Evolutionary conservation across 2,113 vertebrate species (phyloP).

Genomic region (Hippolais icterina): DNA sequence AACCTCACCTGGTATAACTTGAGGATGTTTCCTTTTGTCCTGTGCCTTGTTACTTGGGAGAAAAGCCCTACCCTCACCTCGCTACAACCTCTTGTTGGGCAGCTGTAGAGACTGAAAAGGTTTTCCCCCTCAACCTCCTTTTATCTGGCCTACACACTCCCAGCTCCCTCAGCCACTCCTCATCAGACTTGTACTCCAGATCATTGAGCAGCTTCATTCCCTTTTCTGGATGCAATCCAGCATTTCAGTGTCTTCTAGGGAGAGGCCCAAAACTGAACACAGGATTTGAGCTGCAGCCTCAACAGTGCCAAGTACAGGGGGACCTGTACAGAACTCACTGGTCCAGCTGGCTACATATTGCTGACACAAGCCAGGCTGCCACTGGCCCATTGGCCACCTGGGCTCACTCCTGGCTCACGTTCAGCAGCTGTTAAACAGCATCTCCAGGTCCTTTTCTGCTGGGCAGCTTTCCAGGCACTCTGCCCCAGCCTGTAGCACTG

Average conservation of each 20-base stretch:
- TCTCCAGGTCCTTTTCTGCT: not conserved
- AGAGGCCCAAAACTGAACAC: not conserved
- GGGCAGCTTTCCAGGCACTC: not conserved
- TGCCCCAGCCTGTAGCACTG: not conserved
- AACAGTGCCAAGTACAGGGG: rapidly evolving
- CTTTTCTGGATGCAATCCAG: not conserved
- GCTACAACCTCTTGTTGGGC: not conserved
- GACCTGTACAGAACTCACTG: not conserved
- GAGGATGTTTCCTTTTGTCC: not conserved
- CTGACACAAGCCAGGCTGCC: not conserved
- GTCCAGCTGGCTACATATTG: not conserved
- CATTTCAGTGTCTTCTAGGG: not conserved
- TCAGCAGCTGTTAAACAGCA: not conserved
- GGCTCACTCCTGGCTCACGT: not conserved
- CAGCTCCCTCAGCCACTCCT: not conserved
- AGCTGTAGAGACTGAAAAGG: not conserved
- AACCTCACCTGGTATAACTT: not conserved
- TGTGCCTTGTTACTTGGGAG: not conserved
- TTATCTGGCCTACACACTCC: not conserved
- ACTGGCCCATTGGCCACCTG: not conserved
- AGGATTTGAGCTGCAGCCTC: not conserved
- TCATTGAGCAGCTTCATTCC: not conserved
- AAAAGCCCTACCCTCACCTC: not conserved
- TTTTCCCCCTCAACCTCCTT: not conserved
- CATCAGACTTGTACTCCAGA: not conserved